Conservation (phyloP, 2,888 invertebrate species). For the Plebejus argus region DNA sequence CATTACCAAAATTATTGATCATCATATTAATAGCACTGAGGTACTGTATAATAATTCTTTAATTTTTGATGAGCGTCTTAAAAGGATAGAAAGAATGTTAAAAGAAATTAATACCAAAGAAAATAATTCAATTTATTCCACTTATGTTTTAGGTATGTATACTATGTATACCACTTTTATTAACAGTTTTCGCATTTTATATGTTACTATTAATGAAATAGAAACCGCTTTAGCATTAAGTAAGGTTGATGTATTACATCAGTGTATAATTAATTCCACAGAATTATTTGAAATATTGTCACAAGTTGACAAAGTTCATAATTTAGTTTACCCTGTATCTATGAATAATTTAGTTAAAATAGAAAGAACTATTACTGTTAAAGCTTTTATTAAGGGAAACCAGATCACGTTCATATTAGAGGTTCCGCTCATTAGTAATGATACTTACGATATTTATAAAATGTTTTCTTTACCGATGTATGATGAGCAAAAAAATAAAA, state of each 20-base stretch:
- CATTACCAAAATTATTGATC: conserved; percentile 39
- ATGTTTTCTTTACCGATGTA: conserved; percentile 37
- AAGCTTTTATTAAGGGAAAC: conserved; percentile 39
- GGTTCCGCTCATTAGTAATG: conserved; percentile 36
- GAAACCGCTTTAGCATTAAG: conserved; percentile 36
- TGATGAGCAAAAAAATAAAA: conserved; percentile 34
- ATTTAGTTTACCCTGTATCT: conserved; percentile 35
- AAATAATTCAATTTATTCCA: conserved; percentile 36
- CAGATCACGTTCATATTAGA: conserved; percentile 41
- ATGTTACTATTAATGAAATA: conserved; percentile 34
- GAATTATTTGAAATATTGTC: conserved; percentile 31
- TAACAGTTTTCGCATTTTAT: conserved; percentile 34
- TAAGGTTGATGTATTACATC: conserved; percentile 34
- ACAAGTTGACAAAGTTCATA: conserved; percentile 32
- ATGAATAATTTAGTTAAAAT: conserved; percentile 40
- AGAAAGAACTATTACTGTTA: conserved; percentile 38
- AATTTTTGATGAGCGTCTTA: conserved; percentile 30
- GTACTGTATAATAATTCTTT: conserved; percentile 28
- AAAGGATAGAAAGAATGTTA: not conserved
- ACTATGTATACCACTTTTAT: conserved; percentile 36
- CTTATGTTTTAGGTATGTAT: conserved; percentile 34
- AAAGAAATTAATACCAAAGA: conserved; percentile 32
- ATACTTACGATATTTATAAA: conserved; percentile 38
- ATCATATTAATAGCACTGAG: conserved; percentile 36
- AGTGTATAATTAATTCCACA: conserved; percentile 31